Percentiles rank a stretch among this genome's conserved stretches.
phyloP scores from a whole-genome alignment of 2,113 vertebrate species.

The Ictalurus punctatus region DNA sequence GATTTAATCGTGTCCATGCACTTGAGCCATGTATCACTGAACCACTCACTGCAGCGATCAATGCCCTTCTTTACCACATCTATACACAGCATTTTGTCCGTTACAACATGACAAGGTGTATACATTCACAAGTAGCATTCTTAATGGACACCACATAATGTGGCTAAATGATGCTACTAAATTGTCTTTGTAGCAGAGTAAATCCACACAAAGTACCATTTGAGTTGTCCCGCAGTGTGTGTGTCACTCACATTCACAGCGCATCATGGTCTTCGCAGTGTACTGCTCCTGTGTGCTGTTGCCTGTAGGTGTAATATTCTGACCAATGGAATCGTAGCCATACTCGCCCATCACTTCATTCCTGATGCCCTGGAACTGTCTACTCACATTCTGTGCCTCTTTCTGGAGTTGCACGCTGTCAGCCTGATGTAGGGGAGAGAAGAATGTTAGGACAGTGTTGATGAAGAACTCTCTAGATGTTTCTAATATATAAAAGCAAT shows the following conservation, averaged over 20 bases:
- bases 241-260: slow-evolving; percentile 79
- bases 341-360: slow-evolving; percentile 71
- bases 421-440: slow-evolving; percentile 57
- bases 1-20: slow-evolving; percentile 62
- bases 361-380: slow-evolving; percentile 71
- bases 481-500: neutral
- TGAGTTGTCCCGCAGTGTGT: neutral
- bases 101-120: neutral
- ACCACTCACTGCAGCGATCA: slow-evolving; percentile 75
- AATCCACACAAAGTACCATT: neutral
- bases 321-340: slow-evolving; percentile 62
- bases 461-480: neutral
- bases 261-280: slow-evolving; percentile 73
- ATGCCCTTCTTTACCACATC: slow-evolving; percentile 74
- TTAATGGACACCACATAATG: neutral
- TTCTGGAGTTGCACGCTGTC: slow-evolving; percentile 59
- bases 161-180: neutral
- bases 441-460: neutral
- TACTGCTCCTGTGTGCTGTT: slow-evolving; percentile 77
- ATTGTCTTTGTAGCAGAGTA: neutral
- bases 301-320: neutral
- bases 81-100: slow-evolving; percentile 53
- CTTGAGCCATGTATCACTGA: slow-evolving; percentile 54
- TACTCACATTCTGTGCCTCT: slow-evolving; percentile 62
- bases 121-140: neutral